A percentile compares a stretch with the other conserved stretches of the same genome.
These are phyloP conservation scores for Caenorhabditis angaria DNA, from an alignment of 2,888 invertebrate species.

Conservation along the genomic window DNA sequence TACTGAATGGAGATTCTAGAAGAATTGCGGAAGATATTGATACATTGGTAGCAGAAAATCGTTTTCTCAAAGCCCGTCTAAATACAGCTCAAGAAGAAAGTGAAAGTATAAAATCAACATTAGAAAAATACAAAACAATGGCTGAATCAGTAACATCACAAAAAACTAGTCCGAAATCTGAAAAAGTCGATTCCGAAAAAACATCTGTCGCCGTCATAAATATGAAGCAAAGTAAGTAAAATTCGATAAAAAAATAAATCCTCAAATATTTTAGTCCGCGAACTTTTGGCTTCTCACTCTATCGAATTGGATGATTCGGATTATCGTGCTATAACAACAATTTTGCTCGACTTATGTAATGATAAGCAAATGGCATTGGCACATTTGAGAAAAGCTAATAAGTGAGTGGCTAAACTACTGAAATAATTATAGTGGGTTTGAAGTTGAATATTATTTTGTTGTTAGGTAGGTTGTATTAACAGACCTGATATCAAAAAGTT, in stretches of 20 bases:
- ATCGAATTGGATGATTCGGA: constrained; percentile 75
- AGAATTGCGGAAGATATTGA: constrained; percentile 60
- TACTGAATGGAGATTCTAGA: constrained; percentile 57
- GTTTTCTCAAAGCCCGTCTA: constrained; percentile 78
- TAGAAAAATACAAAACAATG: constrained; percentile 55
- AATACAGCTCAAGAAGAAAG: constrained; percentile 78
- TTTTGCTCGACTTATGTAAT: constrained; percentile 84
- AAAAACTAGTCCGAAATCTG: neutral
- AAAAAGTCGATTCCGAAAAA: constrained; percentile 23
- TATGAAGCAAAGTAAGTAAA: constrained; percentile 56
- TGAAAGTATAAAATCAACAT: constrained; percentile 54
- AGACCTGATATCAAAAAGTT: no score
- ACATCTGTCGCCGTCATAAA: constrained; percentile 60
- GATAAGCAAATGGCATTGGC: constrained; percentile 85
- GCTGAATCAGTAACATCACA: constrained; percentile 36
- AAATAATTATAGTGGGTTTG: no score
- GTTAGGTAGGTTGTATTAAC: no score
- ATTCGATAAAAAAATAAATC: neutral
- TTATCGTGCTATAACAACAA: constrained; percentile 82
- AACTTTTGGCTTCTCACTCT: constrained; percentile 53
- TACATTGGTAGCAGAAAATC: constrained; percentile 58
- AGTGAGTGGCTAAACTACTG: constrained; percentile 74
- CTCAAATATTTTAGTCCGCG: constrained; percentile 48
- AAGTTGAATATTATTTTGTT: neutral
- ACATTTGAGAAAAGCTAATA: constrained; percentile 87